A percentile compares a stretch with the other conserved stretches of the same genome.
Conservation (phyloP, 2,888 invertebrate genomes). For the Hanleya hanleyi region DNA sequence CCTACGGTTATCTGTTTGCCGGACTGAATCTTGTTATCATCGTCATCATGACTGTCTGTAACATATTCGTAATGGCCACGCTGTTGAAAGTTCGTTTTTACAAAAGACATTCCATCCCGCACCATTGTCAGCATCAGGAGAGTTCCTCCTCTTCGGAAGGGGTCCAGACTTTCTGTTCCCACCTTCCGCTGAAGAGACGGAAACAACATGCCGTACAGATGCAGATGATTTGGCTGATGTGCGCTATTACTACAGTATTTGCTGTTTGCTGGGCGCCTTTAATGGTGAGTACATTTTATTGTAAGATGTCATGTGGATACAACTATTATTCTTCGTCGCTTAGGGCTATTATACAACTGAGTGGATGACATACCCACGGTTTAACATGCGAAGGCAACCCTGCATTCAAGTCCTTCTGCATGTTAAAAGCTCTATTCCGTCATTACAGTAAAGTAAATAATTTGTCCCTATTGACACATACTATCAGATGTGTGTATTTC, state of each 20-base stretch:
- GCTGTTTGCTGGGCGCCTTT: constrained; percentile 71
- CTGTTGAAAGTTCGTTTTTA: constrained; percentile 53
- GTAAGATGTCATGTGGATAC: too few relatives aligned
- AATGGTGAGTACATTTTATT: constrained; percentile 70
- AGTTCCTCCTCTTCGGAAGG: not conserved
- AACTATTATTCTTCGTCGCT: too few relatives aligned
- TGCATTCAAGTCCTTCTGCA: too few relatives aligned
- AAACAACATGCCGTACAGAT: constrained; percentile 63
- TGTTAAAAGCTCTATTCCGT: too few relatives aligned
- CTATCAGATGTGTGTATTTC: too few relatives aligned
- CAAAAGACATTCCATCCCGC: constrained; percentile 28
- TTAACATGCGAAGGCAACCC: too few relatives aligned
- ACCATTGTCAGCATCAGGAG: constrained; percentile 11
- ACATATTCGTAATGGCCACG: constrained; percentile 56
- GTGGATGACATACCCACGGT: too few relatives aligned
- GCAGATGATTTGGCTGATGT: constrained; percentile 71
- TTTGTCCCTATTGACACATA: too few relatives aligned
- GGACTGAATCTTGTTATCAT: constrained; percentile 56
- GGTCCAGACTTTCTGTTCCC: not conserved
- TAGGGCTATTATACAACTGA: too few relatives aligned
- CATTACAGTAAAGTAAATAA: too few relatives aligned
- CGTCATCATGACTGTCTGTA: constrained; percentile 54
- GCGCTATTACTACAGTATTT: constrained; percentile 69
- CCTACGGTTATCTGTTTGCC: constrained; percentile 66
- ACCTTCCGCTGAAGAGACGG: constrained; percentile 34